These are phyloP conservation scores for Agrypnus murinus DNA, from an alignment of 2,888 invertebrate species.

Conservation along the genomic window DNA sequence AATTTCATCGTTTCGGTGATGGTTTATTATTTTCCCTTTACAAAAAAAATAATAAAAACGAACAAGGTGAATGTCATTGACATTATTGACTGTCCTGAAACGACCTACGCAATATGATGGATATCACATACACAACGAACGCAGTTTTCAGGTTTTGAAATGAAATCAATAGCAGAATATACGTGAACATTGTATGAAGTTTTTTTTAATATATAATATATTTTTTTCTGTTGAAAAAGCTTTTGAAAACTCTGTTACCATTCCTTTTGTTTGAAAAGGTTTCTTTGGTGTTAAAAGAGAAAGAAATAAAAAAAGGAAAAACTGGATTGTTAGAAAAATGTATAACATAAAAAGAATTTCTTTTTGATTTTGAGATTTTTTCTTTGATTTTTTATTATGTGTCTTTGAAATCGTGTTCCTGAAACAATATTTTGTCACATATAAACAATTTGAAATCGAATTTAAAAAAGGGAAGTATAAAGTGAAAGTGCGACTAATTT, in stretches of 20 bases:
- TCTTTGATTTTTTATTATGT: too few species aligned
- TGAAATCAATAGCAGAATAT: slow-evolving; percentile 28
- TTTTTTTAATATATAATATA: slow-evolving; percentile 14
- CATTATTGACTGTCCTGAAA: slow-evolving; percentile 12
- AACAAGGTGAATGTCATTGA: slow-evolving; percentile 27
- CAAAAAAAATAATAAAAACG: too few species aligned
- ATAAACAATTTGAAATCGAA: too few species aligned
- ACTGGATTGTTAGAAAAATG: slow-evolving; percentile 25
- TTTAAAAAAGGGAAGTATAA: too few species aligned
- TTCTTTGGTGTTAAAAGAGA: slow-evolving; percentile 34
- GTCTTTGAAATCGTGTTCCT: too few species aligned
- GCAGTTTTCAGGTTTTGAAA: slow-evolving; percentile 28
- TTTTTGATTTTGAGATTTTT: neutral
- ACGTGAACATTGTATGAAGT: slow-evolving; percentile 13
- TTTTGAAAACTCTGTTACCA: slow-evolving; percentile 18
- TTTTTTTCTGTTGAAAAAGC: slow-evolving; percentile 29
- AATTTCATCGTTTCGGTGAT: neutral
- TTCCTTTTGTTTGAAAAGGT: slow-evolving; percentile 35
- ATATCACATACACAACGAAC: slow-evolving; percentile 17
- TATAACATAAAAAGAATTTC: slow-evolving; percentile 22
- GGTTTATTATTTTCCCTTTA: slow-evolving; percentile 16
- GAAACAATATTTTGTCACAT: too few species aligned
- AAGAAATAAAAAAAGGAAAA: slow-evolving; percentile 4
- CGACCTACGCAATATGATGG: slow-evolving; percentile 22
- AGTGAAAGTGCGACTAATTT: too few species aligned